Evolutionary conservation across 2,113 vertebrate genomes (phyloP), one percentile per base, ranked within the genome.

Genomic region (Zapornia atra): DNA sequence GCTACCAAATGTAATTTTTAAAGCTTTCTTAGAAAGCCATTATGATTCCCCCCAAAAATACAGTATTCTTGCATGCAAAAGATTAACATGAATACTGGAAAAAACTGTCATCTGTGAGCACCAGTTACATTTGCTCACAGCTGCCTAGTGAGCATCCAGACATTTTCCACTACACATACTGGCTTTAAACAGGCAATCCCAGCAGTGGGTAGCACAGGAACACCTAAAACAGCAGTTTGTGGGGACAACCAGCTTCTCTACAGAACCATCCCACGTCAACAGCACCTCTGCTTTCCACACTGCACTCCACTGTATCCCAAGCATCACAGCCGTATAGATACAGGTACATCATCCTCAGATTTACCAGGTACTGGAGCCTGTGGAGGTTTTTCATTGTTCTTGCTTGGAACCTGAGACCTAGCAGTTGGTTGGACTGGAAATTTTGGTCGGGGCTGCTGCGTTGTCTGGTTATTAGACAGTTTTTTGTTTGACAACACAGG

Each of bases 341-440:
- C 3, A 48, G 0, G 3, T 5, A 71, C 12, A 19, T 6, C 29
- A 31, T 3, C 29, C 64, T 36, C 65, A 44, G 8, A 73, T 57
- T 97, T 97, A 98, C 98, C 98, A 6, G 97, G 22, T 19, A 9
- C 89, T 54, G 95, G 18, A 16, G 92, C 69, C 50, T 94, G 94
- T 33, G 82, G 86, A 68, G 96, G 59, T 25, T 95, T 97, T 11
- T 97, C 97, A 5, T 8, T 93, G 73, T 50, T 89, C 73, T 96
- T 97, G 53, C 46, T 66, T 5, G 56, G 51, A 65, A 18, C 85
- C 20, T 40, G 93, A 19, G 94, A 77, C 68, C 34, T 94, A 46
- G 88, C 69, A 38, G 61, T 22, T 0, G 87, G 46, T 6, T 89
- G 96, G 29, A 90, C 79, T 7, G 10, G 38, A 6, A 15, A 1